Evolutionary conservation across 2,113 vertebrate species (phyloP).

Genomic region (Plecturocebus donacophilus): DNA sequence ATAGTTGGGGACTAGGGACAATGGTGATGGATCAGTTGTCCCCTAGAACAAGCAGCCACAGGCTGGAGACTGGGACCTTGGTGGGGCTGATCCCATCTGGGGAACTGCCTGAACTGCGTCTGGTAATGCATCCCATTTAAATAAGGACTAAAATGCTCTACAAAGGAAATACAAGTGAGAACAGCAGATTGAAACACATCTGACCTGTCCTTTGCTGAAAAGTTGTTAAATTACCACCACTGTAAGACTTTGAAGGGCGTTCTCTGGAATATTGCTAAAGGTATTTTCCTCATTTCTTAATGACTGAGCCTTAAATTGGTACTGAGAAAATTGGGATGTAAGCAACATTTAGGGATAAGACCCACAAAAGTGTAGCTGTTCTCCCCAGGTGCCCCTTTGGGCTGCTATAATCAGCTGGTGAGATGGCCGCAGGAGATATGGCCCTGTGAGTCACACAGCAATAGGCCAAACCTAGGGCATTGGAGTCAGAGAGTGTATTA

Average conservation of each 20-base stretch:
- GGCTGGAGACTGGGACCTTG: not conserved
- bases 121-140: not conserved
- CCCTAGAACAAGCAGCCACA: not conserved
- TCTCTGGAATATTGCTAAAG: not conserved
- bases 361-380: not conserved
- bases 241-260: not conserved
- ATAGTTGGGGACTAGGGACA: not conserved
- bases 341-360: not conserved
- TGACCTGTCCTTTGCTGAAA: not conserved
- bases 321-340: not conserved
- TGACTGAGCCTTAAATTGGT: not conserved
- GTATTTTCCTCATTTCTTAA: not conserved
- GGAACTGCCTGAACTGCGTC: not conserved
- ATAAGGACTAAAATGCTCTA: not conserved
- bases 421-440: not conserved
- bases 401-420: not conserved
- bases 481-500: not conserved
- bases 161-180: not conserved
- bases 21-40: not conserved
- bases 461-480: not conserved
- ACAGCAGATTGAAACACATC: not conserved
- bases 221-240: not conserved
- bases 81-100: not conserved
- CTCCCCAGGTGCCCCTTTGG: not conserved
- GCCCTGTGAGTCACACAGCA: not conserved